These are phyloP conservation scores for Protophormia terraenovae DNA, from an alignment of 2,888 invertebrate genomes.

Conservation along the genomic window DNA sequence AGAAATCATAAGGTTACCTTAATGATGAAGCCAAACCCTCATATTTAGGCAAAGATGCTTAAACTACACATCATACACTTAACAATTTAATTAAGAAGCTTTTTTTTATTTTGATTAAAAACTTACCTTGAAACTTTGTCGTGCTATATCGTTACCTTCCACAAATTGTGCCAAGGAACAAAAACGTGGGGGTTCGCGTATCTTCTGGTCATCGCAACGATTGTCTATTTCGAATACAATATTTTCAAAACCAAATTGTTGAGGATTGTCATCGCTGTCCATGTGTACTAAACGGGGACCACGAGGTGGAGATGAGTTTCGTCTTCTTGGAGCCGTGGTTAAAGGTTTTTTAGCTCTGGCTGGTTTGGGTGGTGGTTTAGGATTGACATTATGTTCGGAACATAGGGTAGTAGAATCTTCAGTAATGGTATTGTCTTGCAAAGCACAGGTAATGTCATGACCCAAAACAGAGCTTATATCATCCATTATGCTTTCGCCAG, in stretches of 20 bases:
- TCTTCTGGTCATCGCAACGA: conserved; percentile 82
- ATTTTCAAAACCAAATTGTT: conserved; percentile 87
- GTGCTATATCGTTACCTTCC: conserved; percentile 89
- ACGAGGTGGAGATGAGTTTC: conserved; percentile 82
- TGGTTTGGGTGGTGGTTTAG: conserved; percentile 57
- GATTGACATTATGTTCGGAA: conserved; percentile 77
- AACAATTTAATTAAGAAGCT: not conserved
- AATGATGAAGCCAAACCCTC: conserved; percentile 23
- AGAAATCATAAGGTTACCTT: conserved; percentile 43
- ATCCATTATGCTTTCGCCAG: conserved; percentile 90
- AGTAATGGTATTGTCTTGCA: conserved; percentile 87
- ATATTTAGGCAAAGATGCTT: conserved; percentile 28
- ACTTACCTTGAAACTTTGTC: conserved; percentile 87
- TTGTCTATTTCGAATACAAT: conserved; percentile 85
- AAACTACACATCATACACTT: not conserved
- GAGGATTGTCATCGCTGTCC: conserved; percentile 79
- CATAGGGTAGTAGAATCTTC: conserved; percentile 88
- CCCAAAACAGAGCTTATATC: conserved; percentile 89
- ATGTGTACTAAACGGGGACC: conserved; percentile 82
- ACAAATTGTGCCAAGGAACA: conserved; percentile 86
- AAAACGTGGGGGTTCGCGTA: conserved; percentile 84
- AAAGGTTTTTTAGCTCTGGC: conserved; percentile 70
- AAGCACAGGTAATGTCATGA: conserved; percentile 86
- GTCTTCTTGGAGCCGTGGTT: conserved; percentile 77
- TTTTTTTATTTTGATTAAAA: no score